A percentile compares a stretch with the other conserved stretches of the same genome.
Evolutionary conservation across 1,140 invertebrate species (phyloP).

Genomic region (Scaptomyza hsui): DNA sequence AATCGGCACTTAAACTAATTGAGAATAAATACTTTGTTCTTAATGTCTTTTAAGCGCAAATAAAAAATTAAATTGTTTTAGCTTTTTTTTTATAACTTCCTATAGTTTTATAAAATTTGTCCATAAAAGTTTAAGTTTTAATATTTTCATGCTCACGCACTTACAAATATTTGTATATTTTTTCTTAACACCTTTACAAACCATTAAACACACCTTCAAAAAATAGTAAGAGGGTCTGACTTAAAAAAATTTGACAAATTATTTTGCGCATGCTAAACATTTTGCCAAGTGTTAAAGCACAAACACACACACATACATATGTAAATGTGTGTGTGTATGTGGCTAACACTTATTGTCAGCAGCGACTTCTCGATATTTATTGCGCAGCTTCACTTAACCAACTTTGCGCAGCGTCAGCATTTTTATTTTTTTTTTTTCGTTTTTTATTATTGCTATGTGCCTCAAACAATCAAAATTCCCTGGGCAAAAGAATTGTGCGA

Average conservation of each 20-base stretch:
- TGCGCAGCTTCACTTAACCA: slow-evolving; percentile 60
- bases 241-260: slow-evolving; percentile 40
- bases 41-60: no score
- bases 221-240: slow-evolving; percentile 6
- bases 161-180: no score
- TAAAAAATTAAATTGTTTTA: no score
- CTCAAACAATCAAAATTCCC: slow-evolving; percentile 41
- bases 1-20: neutral
- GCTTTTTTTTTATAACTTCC: no score
- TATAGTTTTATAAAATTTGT: no score
- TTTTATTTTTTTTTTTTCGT: slow-evolving; percentile 40
- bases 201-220: neutral
- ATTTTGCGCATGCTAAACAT: neutral
- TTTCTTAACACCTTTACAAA: slow-evolving; percentile 6
- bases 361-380: slow-evolving; percentile 53
- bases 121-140: no score
- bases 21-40: no score
- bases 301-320: slow-evolving; percentile 34
- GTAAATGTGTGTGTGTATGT: neutral
- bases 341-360: slow-evolving; percentile 26
- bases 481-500: slow-evolving; percentile 33
- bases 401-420: slow-evolving; percentile 66
- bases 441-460: slow-evolving; percentile 50
- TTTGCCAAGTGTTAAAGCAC: slow-evolving; percentile 7
- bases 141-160: no score